Percentiles rank a stretch among this genome's conserved stretches.
Evolutionary conservation across 2,797 vertebrate genomes (phyloP).

Genomic region (Halcyon smyrnensis): DNA sequence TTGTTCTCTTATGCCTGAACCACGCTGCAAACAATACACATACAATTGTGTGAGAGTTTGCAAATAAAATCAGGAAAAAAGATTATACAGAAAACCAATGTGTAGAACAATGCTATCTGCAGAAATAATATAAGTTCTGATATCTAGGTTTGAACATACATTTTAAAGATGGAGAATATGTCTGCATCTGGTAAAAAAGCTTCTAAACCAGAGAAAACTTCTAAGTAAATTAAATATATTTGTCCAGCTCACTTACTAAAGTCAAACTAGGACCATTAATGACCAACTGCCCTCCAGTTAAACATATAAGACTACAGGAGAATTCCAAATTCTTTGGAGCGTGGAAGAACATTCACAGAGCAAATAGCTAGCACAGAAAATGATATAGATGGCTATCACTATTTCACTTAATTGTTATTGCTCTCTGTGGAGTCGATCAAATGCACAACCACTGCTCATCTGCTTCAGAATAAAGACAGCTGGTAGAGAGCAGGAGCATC

Average conservation of each 20-base stretch:
- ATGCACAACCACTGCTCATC: neutral
- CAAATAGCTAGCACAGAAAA: neutral
- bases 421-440: neutral
- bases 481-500: neutral
- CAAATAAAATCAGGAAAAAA: neutral
- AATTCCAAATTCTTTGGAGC: neutral
- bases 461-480: neutral
- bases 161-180: neutral
- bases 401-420: neutral
- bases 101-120: neutral
- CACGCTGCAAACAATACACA: rapidly evolving
- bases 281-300: neutral
- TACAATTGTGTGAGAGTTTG: neutral
- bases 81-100: neutral
- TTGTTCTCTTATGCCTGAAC: neutral
- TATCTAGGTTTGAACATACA: neutral
- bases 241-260: neutral
- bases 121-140: neutral
- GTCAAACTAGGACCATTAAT: neutral
- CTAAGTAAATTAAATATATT: neutral
- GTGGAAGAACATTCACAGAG: neutral
- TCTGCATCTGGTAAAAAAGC: neutral
- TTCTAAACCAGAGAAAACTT: neutral
- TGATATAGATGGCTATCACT: neutral
- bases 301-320: neutral